phyloP scores from a whole-genome alignment of 2,888 invertebrate genomes.

The Melipona bicolor region DNA sequence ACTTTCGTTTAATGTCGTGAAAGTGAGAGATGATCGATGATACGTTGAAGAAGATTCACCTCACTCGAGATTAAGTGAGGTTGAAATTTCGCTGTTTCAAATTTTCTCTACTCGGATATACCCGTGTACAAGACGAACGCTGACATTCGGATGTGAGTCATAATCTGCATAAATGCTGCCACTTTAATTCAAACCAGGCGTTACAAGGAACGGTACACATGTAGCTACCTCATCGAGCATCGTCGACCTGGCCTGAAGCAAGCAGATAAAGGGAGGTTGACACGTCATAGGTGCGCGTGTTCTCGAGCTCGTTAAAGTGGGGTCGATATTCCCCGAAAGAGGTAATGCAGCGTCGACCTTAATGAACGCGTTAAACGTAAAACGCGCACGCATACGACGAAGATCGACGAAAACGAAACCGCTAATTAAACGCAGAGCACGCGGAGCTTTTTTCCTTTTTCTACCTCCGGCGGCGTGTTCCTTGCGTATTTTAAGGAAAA shows the following conservation, averaged over 20 bases:
- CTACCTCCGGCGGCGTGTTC: background rate
- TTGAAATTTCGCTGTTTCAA: background rate
- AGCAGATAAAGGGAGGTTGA: constrained; percentile 70
- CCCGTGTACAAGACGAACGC: background rate
- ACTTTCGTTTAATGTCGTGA: too few species aligned
- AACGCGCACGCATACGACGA: constrained; percentile 25
- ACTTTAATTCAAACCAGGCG: constrained; percentile 65
- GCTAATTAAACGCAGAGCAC: constrained; percentile 42
- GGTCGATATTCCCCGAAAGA: constrained; percentile 63
- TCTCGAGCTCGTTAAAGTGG: constrained; percentile 65
- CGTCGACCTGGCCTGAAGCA: constrained; percentile 68
- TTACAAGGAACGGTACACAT: constrained; percentile 66
- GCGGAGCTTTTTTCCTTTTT: background rate
- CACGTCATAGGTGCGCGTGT: constrained; percentile 68
- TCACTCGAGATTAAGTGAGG: background rate
- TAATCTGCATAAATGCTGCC: constrained; percentile 49
- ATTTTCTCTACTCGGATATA: background rate
- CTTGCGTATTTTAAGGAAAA: background rate
- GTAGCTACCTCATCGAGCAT: constrained; percentile 66
- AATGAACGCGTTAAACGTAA: constrained; percentile 48
- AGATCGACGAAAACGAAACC: constrained; percentile 26
- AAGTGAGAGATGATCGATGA: too few species aligned
- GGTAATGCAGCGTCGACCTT: constrained; percentile 41
- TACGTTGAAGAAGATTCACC: too few species aligned
- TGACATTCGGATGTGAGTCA: constrained; percentile 38